These are phyloP conservation scores for Pomacea canaliculata DNA, from an alignment of 2,888 invertebrate genomes.

Conservation along the genomic window DNA sequence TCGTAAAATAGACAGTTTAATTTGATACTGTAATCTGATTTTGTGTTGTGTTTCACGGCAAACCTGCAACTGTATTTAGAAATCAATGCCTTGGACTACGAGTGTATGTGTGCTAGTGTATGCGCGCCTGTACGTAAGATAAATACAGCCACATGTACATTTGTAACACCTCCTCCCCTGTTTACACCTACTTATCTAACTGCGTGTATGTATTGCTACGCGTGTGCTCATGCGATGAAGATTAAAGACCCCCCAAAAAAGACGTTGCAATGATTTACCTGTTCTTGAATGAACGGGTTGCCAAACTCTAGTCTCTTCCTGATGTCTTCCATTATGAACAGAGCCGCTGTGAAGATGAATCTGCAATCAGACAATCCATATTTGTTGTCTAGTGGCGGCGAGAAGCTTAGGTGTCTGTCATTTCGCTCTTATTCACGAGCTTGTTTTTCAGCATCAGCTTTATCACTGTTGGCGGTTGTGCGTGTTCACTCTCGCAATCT, in stretches of 20 bases:
- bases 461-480: no score
- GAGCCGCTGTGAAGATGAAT: not conserved
- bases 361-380: not conserved
- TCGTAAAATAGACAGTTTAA: no score
- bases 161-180: not conserved
- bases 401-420: no score
- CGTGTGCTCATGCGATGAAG: no score
- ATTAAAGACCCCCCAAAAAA: no score
- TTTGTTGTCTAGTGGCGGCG: no score
- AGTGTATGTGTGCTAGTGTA: not conserved
- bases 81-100: not conserved
- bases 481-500: no score
- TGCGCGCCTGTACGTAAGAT: not conserved
- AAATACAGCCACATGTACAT: not conserved
- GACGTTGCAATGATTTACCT: constrained; percentile 39
- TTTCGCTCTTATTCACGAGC: no score
- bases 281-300: constrained; percentile 46
- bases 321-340: constrained; percentile 49
- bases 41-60: no score
- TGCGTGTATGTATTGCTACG: not conserved
- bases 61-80: no score
- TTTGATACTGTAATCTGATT: no score
- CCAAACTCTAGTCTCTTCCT: constrained; percentile 45
- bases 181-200: not conserved
- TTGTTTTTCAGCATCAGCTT: no score